Percentiles rank a stretch among this genome's conserved stretches.
Evolutionary conservation across 2,888 invertebrate genomes (phyloP).

Genomic region (Odontomyia ornata): DNA sequence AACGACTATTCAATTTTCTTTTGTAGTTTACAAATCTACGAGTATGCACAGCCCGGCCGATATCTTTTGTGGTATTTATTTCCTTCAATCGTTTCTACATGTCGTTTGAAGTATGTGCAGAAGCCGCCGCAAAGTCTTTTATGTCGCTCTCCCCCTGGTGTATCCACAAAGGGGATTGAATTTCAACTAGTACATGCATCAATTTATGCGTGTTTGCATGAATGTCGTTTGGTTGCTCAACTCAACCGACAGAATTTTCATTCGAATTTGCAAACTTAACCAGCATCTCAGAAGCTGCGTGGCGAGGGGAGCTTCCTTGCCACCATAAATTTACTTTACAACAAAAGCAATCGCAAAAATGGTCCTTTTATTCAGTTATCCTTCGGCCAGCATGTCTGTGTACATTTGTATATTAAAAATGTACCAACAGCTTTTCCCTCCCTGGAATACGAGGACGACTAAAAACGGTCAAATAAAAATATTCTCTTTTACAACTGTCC

Average conservation of each 20-base stretch:
- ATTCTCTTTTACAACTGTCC: background rate
- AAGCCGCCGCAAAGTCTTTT: slow-evolving; percentile 11
- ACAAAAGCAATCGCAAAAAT: background rate
- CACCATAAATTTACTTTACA: slow-evolving; percentile 5
- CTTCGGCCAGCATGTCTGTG: background rate
- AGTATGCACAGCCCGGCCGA: background rate
- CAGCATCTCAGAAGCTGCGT: background rate
- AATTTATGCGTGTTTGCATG: slow-evolving; percentile 1
- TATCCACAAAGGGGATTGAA: slow-evolving; percentile 29
- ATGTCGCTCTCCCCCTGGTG: background rate
- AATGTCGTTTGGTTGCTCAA: too few relatives aligned
- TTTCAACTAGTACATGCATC: slow-evolving; percentile 11
- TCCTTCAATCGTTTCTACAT: slow-evolving; percentile 15
- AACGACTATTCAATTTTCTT: slow-evolving; percentile 24
- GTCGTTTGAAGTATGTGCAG: slow-evolving; percentile 25
- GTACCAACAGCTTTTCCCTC: background rate
- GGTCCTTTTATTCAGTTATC: background rate
- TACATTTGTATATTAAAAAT: background rate
- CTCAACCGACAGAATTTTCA: slow-evolving; percentile 1
- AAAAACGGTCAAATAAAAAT: slow-evolving; percentile 37
- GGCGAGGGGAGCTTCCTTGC: background rate
- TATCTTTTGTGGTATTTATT: slow-evolving; percentile 35
- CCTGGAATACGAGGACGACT: background rate
- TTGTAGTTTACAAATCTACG: slow-evolving; percentile 13
- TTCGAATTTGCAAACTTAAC: background rate